Evolutionary conservation across 2,888 invertebrate species (phyloP).

Genomic region (Dynastes tityus): DNA sequence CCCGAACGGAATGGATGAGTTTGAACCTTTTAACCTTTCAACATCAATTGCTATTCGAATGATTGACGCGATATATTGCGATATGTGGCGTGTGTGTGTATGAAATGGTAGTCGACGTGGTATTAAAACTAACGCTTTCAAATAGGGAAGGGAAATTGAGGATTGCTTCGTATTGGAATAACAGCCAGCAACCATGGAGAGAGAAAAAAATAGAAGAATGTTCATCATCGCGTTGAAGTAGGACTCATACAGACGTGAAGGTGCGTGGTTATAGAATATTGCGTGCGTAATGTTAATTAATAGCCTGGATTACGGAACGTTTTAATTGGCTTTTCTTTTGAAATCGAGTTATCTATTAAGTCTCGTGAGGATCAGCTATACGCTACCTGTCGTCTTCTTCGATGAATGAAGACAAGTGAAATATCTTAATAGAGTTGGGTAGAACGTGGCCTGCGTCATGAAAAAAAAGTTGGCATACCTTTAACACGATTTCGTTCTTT

Average conservation of each 20-base stretch:
- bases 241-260: neutral
- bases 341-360: neutral
- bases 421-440: too few species aligned
- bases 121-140: neutral
- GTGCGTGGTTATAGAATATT: neutral
- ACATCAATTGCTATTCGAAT: conserved; percentile 5
- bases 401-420: too few species aligned
- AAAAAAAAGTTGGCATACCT: too few species aligned
- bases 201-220: neutral
- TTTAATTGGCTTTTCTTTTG: neutral
- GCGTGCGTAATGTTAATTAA: conserved; percentile 8
- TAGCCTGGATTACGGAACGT: neutral
- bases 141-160: neutral
- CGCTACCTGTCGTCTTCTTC: too few species aligned
- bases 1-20: neutral
- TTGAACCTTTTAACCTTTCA: conserved; percentile 12
- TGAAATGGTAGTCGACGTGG: neutral
- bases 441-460: too few species aligned
- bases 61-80: neutral
- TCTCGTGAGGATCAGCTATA: too few species aligned
- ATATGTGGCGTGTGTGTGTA: neutral
- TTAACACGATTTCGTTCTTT: too few species aligned
- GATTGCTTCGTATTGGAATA: neutral
- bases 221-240: neutral
- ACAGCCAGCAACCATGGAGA: too few species aligned